Conservation (phyloP, 2,888 invertebrate species). For the Drosophila dives region DNA sequence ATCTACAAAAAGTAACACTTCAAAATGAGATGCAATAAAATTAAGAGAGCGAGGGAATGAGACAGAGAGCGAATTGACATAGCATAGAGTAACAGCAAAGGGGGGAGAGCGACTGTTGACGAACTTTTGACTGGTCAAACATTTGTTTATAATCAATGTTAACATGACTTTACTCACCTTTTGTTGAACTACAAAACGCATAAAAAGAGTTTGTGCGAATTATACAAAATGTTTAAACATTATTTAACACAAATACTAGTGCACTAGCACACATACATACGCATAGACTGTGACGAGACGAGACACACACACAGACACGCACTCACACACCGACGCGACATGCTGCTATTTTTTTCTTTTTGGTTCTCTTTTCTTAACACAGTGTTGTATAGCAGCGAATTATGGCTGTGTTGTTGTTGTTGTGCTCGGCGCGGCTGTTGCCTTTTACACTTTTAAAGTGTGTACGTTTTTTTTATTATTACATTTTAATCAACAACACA, state of each 20-base stretch:
- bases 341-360: constrained; percentile 46
- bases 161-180: constrained; percentile 61
- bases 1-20: constrained; percentile 47
- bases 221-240: constrained; percentile 69
- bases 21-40: constrained; percentile 47
- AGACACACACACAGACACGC: constrained; percentile 36
- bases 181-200: constrained; percentile 54
- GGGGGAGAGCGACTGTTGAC: constrained; percentile 35
- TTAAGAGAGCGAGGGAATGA: constrained; percentile 32
- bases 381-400: constrained; percentile 47
- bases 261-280: constrained; percentile 40
- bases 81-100: background rate
- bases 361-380: constrained; percentile 44
- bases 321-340: constrained; percentile 55
- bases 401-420: constrained; percentile 37
- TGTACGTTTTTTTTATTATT: constrained; percentile 47
- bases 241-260: constrained; percentile 73
- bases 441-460: constrained; percentile 43
- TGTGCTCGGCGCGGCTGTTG: constrained; percentile 33
- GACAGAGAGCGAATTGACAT: constrained; percentile 11
- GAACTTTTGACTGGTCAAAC: constrained; percentile 56
- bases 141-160: constrained; percentile 59
- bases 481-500: constrained; percentile 53
- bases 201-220: constrained; percentile 52
- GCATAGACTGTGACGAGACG: constrained; percentile 51